Conservation (phyloP, 2,113 vertebrate species). For the Limanda limanda region DNA sequence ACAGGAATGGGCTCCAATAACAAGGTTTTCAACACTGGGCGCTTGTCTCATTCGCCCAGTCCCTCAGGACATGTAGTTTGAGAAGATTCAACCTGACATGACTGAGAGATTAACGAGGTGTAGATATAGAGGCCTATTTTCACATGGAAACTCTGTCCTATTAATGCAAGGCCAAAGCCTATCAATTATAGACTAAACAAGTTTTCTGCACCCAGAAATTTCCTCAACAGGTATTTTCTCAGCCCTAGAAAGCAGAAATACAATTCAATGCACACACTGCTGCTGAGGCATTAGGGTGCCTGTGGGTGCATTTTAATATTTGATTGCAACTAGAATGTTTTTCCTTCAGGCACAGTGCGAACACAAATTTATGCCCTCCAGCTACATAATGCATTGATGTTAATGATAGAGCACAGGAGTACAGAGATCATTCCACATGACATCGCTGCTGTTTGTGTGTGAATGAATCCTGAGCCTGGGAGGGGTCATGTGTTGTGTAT, state of each 20-base stretch:
- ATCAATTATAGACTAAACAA: slow-evolving; percentile 59
- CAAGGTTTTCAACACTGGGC: slow-evolving; percentile 58
- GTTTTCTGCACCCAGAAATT: slow-evolving; percentile 11
- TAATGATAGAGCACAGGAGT: slow-evolving; percentile 53
- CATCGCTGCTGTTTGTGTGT: slow-evolving; percentile 28
- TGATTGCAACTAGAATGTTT: slow-evolving; percentile 55
- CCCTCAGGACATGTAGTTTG: slow-evolving; percentile 59
- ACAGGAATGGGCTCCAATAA: slow-evolving; percentile 69
- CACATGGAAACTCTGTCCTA: slow-evolving; percentile 34
- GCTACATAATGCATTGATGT: slow-evolving; percentile 54
- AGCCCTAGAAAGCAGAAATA: slow-evolving; percentile 27
- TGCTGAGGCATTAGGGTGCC: slow-evolving; percentile 41
- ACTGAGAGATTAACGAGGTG: slow-evolving; percentile 66
- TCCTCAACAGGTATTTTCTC: slow-evolving; percentile 44
- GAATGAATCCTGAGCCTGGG: slow-evolving; percentile 31
- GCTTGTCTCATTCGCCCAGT: slow-evolving; percentile 46
- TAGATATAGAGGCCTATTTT: slow-evolving; percentile 55
- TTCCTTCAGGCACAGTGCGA: slow-evolving; percentile 60
- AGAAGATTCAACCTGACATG: slow-evolving; percentile 64
- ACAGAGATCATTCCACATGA: slow-evolving; percentile 39
- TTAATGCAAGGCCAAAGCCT: slow-evolving; percentile 41
- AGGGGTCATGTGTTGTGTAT: slow-evolving; percentile 57
- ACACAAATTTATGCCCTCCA: slow-evolving; percentile 59
- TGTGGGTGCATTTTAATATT: slow-evolving; percentile 70
- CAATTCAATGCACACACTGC: neutral